Evolutionary conservation across 2,888 invertebrate genomes (phyloP), one percentile per base, ranked within the genome.

Genomic region (Abscondita cerata): DNA sequence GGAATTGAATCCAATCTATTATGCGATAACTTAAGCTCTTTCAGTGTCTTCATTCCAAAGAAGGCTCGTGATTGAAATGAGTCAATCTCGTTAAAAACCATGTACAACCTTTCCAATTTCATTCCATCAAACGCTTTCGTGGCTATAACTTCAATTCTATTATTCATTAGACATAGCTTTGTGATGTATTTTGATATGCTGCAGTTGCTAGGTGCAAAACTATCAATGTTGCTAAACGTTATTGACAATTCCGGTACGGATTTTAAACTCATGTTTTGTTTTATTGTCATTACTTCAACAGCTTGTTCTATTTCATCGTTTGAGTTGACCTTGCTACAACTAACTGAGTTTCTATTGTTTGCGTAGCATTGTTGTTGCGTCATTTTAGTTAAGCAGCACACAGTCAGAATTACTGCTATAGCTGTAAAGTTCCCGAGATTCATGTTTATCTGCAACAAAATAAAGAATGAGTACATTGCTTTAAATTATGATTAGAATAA

Each of bases 51-150:
- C 19, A 57, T 41, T 5, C 51, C 57, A 3, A 8, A 41, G 6
- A 57, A 18, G 1, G 44, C 41, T 2, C 18, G 33, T 20, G 16
- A 3, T 16, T 57, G 40, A 20, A 40, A 41, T 16, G 40, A 2
- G 11, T 50, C 12, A 4, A 57, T 51, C n/a, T 44, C 18, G 19
- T 57, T 57, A 19, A n/a, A 18, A 6, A 18, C 9, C 4, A 55
- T 15, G 16, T 9, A 13, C 25, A 55, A 31, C 13, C 20, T 13
- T 18, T 47, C 34, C n/a, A 40, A 8, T 38, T 13, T 9, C 2
- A 55, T 12, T 15, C 19, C 16, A 20, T 55, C 40, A 18, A 55
- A 55, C 1, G 36, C 38, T 48, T 11, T 11, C 0, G 55, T 20
- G 1, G 47, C 25, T n/a, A 55, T 25, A 15, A 20, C 15, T 11